Base-by-base conservation (phyloP, 2,888 invertebrate species). In the Lasioglossum morio region DNA sequence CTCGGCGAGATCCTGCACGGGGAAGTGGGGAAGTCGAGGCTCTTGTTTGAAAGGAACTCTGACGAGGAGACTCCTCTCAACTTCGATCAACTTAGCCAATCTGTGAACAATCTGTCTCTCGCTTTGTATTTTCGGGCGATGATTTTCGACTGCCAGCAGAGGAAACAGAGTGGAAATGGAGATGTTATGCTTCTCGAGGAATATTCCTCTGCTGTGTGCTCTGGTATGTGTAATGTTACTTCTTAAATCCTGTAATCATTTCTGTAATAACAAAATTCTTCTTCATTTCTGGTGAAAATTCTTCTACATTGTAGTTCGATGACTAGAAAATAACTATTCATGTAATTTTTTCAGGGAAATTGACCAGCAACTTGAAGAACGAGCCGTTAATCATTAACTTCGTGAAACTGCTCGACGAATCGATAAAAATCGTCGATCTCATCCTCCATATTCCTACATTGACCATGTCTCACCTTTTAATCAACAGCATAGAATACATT, bases 341-440 rank as follows among this genome's bases (percentile, higher is more conserved):
- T 8, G n/a, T n/a, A 57, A 30, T 19, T 2, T 34, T 57, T 79
- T 30, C 66, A 96, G 96, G 79, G 94, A 94, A 90, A 91, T 96
- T 88, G 94, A 95, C 43, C 95, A 96, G 92, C 95, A 96, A 92
- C 93, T 95, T 86, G 95, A 96, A 91, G 95, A 96, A 93, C 46
- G 90, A 94, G 92, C 96, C 96, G 0, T 95, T 97, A 46, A 93
- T 97, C 34, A 96, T 96, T 76, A 92, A 96, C 84, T 96, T 97
- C 90, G 94, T 95, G 1, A 91, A 92, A n/a, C 95, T 97, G 84
- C 90, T 96, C 3, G 91, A 95, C 12, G 92, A 94, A 53, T 95
- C 96, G 69, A 96, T 96, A 78, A 92, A 93, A 2, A 95, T 95
- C 86, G 94, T 97, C 46, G 88, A 94, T 16, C 89, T 88, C 0